These are phyloP conservation scores for Callocephalon fimbriatum DNA, from an alignment of 2,113 vertebrate species.

Conservation along the genomic window DNA sequence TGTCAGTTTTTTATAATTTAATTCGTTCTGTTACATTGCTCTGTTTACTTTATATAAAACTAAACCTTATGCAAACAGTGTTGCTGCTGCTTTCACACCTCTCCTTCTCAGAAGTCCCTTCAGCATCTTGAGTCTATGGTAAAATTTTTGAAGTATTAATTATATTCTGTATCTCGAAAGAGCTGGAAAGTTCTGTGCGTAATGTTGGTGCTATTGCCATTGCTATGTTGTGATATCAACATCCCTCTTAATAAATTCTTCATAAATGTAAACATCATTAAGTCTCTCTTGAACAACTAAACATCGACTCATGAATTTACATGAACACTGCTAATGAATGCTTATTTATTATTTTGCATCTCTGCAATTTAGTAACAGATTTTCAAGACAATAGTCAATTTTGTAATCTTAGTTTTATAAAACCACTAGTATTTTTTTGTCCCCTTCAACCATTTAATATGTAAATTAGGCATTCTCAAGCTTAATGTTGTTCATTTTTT, in stretches of 20 bases:
- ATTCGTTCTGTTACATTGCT: background rate
- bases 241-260: conserved; percentile 23
- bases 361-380: conserved; percentile 76
- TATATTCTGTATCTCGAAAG: background rate
- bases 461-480: conserved; percentile 81
- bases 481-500: conserved; percentile 88
- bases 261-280: conserved; percentile 60
- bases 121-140: background rate
- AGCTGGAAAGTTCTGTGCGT: conserved; percentile 10
- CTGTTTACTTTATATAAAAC: background rate
- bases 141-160: background rate
- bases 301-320: conserved; percentile 68
- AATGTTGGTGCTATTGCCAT: conserved; percentile 34
- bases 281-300: conserved; percentile 66
- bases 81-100: background rate
- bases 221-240: conserved; percentile 27
- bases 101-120: background rate
- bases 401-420: conserved; percentile 76
- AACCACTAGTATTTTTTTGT: conserved; percentile 72
- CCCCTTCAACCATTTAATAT: conserved; percentile 80
- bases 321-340: conserved; percentile 73
- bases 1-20: background rate
- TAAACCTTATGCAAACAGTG: background rate
- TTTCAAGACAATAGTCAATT: conserved; percentile 79
- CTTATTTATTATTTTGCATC: conserved; percentile 77